Percentiles rank a stretch among this genome's conserved stretches.
phyloP scores from a whole-genome alignment of 2,888 invertebrate genomes.

The Mellilla xanthometata region DNA sequence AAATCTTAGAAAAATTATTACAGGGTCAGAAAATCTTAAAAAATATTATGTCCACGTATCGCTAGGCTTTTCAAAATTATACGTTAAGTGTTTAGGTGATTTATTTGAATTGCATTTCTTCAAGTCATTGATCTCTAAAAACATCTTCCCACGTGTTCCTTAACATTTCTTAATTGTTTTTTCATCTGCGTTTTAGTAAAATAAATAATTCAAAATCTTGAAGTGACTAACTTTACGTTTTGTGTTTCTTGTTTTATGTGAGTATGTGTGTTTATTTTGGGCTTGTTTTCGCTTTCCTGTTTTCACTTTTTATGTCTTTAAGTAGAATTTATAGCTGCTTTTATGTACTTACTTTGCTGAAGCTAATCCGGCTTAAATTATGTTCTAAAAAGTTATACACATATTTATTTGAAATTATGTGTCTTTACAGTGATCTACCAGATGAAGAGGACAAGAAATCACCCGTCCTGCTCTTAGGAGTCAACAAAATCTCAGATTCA shows the following conservation, averaged over 20 bases:
- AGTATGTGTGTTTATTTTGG: constrained; percentile 24
- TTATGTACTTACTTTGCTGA: neutral
- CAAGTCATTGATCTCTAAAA: neutral
- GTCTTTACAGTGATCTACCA: constrained; percentile 82
- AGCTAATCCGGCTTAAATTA: no score
- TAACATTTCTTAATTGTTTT: neutral
- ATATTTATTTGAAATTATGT: constrained; percentile 4
- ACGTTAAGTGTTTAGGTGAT: no score
- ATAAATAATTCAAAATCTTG: no score
- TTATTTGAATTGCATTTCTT: neutral
- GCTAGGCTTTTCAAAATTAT: no score
- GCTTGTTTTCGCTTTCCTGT: constrained; percentile 14
- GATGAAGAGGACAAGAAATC: constrained; percentile 83
- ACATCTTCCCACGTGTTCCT: constrained; percentile 1
- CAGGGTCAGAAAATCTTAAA: no score
- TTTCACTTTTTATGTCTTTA: neutral
- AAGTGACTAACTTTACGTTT: constrained; percentile 11
- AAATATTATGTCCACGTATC: no score
- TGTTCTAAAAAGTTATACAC: no score
- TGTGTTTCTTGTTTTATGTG: constrained; percentile 22
- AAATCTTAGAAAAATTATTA: no score
- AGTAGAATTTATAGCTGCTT: neutral
- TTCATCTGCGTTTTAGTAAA: neutral
- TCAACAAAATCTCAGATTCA: constrained; percentile 81
- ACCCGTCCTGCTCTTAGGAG: constrained; percentile 83